Evolutionary conservation across 2,113 vertebrate species (phyloP).

Genomic region (Callopanchax toddi): DNA sequence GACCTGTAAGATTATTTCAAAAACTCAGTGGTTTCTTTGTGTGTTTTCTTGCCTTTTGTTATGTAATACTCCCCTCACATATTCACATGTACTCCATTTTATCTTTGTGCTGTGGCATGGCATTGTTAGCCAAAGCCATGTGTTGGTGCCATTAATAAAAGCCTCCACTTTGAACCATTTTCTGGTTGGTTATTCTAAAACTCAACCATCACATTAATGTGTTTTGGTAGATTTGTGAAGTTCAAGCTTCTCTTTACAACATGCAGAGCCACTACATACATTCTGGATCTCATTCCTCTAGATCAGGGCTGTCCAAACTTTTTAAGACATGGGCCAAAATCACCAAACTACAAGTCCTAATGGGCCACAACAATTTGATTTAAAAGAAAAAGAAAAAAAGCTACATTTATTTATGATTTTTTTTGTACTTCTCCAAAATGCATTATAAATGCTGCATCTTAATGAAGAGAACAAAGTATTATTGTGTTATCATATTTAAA

Average conservation of each 20-base stretch:
- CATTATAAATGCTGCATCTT: too few species aligned
- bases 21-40: constrained; percentile 17
- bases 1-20: constrained; percentile 48
- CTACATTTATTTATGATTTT: too few species aligned
- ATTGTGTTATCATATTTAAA: too few species aligned
- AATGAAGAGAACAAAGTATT: too few species aligned
- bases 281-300: too few species aligned
- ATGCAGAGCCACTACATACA: too few species aligned
- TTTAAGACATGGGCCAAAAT: too few species aligned
- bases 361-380: too few species aligned
- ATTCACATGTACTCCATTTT: constrained; percentile 5
- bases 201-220: background rate
- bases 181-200: background rate
- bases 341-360: too few species aligned
- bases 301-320: too few species aligned
- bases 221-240: background rate
- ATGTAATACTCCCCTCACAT: constrained; percentile 25
- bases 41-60: constrained; percentile 39
- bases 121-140: background rate
- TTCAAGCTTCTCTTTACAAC: background rate
- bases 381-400: too few species aligned
- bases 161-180: background rate
- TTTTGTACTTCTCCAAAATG: too few species aligned
- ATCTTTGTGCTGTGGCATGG: background rate
- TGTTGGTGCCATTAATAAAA: background rate